Evolutionary conservation across 2,113 vertebrate species (phyloP).

Genomic region (Polyodon spathula): DNA sequence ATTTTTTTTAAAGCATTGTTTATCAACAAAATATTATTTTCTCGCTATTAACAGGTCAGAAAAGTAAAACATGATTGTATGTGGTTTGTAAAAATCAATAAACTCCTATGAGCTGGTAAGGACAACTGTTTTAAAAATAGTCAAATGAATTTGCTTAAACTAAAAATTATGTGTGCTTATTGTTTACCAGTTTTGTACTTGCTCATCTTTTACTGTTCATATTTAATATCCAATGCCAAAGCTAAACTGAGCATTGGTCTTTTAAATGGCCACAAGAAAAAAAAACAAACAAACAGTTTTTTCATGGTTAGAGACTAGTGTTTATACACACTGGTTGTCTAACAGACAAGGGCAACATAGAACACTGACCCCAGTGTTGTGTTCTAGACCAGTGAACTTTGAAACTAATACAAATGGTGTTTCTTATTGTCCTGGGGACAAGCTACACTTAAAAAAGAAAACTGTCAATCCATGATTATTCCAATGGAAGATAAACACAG

Average conservation of each 20-base stretch:
- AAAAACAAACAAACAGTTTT: slow-evolving; percentile 17
- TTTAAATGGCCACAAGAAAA: neutral
- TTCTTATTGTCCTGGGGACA: slow-evolving; percentile 66
- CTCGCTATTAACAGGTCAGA: too few species aligned
- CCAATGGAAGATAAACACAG: slow-evolving; percentile 64
- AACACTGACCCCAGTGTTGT: slow-evolving; percentile 48
- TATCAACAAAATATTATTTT: too few species aligned
- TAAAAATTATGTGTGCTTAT: too few species aligned
- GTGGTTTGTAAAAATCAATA: too few species aligned
- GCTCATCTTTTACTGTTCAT: too few species aligned
- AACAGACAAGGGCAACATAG: slow-evolving; percentile 49
- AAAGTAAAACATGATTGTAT: too few species aligned
- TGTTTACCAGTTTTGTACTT: too few species aligned
- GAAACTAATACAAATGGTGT: slow-evolving; percentile 68
- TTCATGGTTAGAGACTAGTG: slow-evolving; percentile 7
- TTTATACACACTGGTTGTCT: slow-evolving; percentile 55
- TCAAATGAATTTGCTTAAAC: too few species aligned
- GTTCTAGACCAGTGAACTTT: slow-evolving; percentile 70
- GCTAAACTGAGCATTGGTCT: too few species aligned
- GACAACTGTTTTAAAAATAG: too few species aligned
- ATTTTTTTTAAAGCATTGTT: slow-evolving; percentile 26
- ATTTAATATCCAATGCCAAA: too few species aligned
- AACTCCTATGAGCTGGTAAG: too few species aligned
- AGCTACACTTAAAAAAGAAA: slow-evolving; percentile 50
- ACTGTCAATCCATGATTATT: slow-evolving; percentile 66